Evolutionary conservation across 2,797 vertebrate species (phyloP).

Genomic region (Diglossa cyanea): DNA sequence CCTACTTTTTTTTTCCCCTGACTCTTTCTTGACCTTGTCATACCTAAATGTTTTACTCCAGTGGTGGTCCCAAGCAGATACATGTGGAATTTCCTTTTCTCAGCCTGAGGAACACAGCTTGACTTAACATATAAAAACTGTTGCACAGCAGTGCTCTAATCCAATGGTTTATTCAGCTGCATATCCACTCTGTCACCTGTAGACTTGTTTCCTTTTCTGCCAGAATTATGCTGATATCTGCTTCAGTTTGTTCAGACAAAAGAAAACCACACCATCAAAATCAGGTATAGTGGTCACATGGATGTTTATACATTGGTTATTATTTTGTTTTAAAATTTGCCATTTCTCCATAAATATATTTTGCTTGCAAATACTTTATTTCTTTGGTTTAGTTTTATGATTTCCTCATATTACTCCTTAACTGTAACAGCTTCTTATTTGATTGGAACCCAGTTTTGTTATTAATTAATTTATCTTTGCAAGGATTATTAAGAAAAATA

Average conservation of each 20-base stretch:
- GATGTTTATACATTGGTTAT: neutral
- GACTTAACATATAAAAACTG: slow-evolving; percentile 28
- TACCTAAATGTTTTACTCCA: slow-evolving; percentile 53
- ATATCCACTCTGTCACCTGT: neutral
- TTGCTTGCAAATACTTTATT: neutral
- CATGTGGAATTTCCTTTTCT: slow-evolving; percentile 62
- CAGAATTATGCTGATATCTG: neutral
- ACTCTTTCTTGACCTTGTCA: slow-evolving; percentile 64
- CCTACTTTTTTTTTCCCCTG: slow-evolving; percentile 40
- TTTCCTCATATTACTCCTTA: neutral
- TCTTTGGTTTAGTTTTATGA: neutral
- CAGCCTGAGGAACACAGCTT: slow-evolving; percentile 42
- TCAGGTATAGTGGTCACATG: neutral
- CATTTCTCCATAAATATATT: neutral
- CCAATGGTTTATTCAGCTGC: slow-evolving; percentile 56
- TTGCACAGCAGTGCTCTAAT: slow-evolving; percentile 11
- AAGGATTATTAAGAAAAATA: neutral
- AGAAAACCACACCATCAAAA: neutral
- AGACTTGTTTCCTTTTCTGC: neutral
- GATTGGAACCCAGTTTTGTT: accelerated
- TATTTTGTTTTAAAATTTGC: neutral
- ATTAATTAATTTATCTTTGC: neutral
- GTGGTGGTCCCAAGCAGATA: slow-evolving; percentile 38
- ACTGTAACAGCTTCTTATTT: neutral
- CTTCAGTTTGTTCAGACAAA: neutral